Conservation (phyloP, 2,888 invertebrate genomes). For the Andrena hattorfiana region DNA sequence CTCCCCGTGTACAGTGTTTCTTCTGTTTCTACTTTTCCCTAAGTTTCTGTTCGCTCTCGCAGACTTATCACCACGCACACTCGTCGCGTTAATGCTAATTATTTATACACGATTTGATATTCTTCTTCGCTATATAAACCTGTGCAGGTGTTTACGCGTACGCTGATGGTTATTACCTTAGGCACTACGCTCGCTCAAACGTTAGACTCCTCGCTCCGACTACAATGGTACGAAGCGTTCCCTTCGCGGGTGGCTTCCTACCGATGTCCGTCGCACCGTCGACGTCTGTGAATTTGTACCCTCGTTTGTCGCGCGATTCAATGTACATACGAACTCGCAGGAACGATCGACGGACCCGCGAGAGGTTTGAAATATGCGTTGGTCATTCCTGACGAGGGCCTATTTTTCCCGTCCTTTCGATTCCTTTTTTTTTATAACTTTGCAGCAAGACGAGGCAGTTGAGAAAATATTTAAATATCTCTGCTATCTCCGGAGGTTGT, state of each 20-base stretch:
- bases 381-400: constrained; percentile 53
- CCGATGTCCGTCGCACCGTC: constrained; percentile 34
- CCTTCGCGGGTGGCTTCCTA: constrained; percentile 47
- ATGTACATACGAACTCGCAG: constrained; percentile 5
- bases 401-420: constrained; percentile 17
- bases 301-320: constrained; percentile 28
- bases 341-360: constrained; percentile 31
- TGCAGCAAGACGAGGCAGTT: constrained; percentile 3
- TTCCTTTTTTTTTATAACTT: neutral
- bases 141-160: neutral
- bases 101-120: constrained; percentile 72
- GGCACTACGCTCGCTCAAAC: constrained; percentile 61
- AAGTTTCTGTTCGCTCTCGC: constrained; percentile 38
- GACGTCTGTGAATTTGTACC: constrained; percentile 44
- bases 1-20: constrained; percentile 23
- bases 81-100: constrained; percentile 59
- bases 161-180: constrained; percentile 41
- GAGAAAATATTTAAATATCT: neutral
- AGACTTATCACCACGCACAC: constrained; percentile 43
- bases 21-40: constrained; percentile 12
- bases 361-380: constrained; percentile 27
- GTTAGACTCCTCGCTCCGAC: constrained; percentile 49
- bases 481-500: neutral
- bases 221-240: constrained; percentile 55
- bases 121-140: constrained; percentile 60